These are phyloP conservation scores for Agelas oroides DNA, from an alignment of 37 sponge, comb jelly and placozoan species.

Conservation along the genomic window DNA sequence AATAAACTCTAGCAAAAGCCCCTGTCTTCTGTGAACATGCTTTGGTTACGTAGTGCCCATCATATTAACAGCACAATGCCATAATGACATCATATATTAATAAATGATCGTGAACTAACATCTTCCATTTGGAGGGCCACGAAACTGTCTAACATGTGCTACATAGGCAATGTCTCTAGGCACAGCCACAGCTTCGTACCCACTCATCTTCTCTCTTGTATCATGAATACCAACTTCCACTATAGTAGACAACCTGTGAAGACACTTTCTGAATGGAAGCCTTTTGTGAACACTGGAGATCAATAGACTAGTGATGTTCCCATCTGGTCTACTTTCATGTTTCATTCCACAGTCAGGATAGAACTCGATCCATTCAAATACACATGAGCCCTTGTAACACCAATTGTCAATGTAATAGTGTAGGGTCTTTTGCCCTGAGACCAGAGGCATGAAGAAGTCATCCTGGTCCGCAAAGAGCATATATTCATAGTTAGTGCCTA, in stretches of 20 bases:
- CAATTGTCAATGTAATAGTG: constrained; percentile 2
- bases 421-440: not conserved
- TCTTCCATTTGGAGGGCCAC: not conserved
- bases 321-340: not conserved
- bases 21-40: no score
- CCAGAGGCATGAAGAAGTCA: constrained; percentile 20
- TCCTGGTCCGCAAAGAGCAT: constrained; percentile 7
- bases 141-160: constrained; percentile 1
- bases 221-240: constrained; percentile 18
- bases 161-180: not conserved
- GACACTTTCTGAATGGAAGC: not conserved
- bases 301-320: not conserved
- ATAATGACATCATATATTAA: no score
- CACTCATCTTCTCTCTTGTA: not conserved
- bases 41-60: no score
- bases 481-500: not conserved
- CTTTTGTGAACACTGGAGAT: not conserved
- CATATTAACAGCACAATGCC: no score
- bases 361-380: constrained; percentile 4
- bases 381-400: constrained; percentile 15
- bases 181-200: not conserved
- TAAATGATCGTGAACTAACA: no score
- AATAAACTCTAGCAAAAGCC: no score
- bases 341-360: constrained; percentile 20
- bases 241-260: not conserved